Conservation (phyloP, 2,797 vertebrate species). For the Masticophis lateralis region DNA sequence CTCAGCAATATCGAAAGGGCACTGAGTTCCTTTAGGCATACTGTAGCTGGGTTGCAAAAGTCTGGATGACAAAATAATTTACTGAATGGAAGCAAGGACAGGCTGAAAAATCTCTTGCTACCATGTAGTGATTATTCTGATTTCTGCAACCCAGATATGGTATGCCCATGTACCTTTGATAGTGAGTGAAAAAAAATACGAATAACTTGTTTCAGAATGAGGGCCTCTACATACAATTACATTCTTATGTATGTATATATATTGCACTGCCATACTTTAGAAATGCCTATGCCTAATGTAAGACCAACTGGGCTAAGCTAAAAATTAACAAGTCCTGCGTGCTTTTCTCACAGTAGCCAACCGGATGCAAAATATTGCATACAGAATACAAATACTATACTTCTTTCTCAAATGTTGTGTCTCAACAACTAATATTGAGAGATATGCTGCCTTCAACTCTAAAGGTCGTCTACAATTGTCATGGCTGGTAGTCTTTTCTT, state of each 20-base stretch:
- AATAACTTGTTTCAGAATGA: background rate
- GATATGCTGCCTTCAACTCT: background rate
- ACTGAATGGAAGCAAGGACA: background rate
- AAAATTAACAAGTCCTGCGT: conserved; percentile 7
- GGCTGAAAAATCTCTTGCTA: background rate
- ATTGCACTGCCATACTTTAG: conserved; percentile 60
- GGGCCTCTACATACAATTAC: conserved; percentile 43
- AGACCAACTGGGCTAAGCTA: background rate
- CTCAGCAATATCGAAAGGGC: background rate
- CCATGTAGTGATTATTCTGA: background rate
- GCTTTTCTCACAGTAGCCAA: background rate
- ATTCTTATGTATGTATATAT: conserved; percentile 33
- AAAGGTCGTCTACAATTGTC: background rate
- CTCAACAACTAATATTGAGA: background rate
- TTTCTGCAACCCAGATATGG: background rate
- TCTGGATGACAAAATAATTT: background rate
- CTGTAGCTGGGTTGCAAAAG: background rate
- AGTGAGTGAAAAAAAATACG: background rate
- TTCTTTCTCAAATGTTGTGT: background rate
- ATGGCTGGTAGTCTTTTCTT: background rate
- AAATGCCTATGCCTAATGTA: conserved; percentile 32
- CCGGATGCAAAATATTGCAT: background rate
- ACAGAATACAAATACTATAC: background rate
- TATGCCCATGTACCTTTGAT: background rate
- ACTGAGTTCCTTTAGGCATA: background rate